These are phyloP conservation scores for Ceratina australensis DNA, from an alignment of 1,140 invertebrate species.

Conservation along the genomic window DNA sequence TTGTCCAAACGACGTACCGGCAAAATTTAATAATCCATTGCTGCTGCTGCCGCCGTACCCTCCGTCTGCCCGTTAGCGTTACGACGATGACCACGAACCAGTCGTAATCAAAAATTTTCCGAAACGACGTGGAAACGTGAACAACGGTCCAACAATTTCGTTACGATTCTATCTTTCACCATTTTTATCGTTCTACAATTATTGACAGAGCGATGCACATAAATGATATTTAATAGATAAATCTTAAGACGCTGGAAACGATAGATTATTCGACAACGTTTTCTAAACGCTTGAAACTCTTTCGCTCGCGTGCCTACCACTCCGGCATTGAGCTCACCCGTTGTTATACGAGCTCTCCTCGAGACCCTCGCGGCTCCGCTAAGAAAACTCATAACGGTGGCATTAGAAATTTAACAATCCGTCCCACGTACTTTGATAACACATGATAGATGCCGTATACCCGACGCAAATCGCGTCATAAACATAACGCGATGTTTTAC, in stretches of 20 bases:
- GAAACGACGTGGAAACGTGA: neutral
- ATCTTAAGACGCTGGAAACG: too few relatives aligned
- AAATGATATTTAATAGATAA: too few relatives aligned
- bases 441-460: slow-evolving; percentile 58
- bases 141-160: too few relatives aligned
- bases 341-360: neutral
- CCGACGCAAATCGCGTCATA: slow-evolving; percentile 70
- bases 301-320: neutral
- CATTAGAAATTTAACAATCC: slow-evolving; percentile 72
- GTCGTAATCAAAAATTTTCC: slow-evolving; percentile 39
- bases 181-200: too few relatives aligned
- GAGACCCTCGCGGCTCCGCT: neutral
- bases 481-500: slow-evolving; percentile 74
- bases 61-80: slow-evolving; percentile 21
- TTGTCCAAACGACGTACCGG: slow-evolving; percentile 33
- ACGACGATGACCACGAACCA: slow-evolving; percentile 23
- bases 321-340: slow-evolving; percentile 22
- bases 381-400: slow-evolving; percentile 44
- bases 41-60: neutral
- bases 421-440: slow-evolving; percentile 64
- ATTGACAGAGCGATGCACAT: too few relatives aligned
- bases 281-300: neutral
- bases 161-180: too few relatives aligned
- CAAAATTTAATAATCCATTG: slow-evolving; percentile 65
- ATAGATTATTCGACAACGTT: too few relatives aligned